Percentiles rank a stretch among this genome's conserved stretches.
Conservation (phyloP, 2,888 invertebrate genomes). For the Altica lythri region DNA sequence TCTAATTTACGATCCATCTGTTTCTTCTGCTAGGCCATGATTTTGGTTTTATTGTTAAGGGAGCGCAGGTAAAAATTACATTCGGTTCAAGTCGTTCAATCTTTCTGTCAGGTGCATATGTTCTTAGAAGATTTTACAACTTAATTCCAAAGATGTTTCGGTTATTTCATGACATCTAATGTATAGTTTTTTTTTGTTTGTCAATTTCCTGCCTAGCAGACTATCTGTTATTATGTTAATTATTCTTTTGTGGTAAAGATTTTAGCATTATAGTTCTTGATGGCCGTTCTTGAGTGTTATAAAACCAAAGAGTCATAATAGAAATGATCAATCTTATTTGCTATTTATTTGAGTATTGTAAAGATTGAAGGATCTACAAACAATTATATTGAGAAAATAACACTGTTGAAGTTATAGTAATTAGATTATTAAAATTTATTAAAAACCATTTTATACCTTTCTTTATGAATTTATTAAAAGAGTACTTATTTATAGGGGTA, state of each 20-base stretch:
- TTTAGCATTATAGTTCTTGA: too few species aligned
- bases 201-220: not conserved
- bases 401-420: too few species aligned
- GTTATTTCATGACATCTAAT: constrained; percentile 13
- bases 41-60: constrained; percentile 23
- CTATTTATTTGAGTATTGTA: too few species aligned
- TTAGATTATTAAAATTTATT: too few species aligned
- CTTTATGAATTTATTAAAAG: too few species aligned
- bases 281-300: too few species aligned
- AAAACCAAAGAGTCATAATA: too few species aligned
- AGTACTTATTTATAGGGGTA: too few species aligned
- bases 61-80: constrained; percentile 32
- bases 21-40: constrained; percentile 2
- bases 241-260: not conserved
- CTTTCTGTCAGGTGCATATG: constrained; percentile 35
- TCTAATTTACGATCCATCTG: constrained; percentile 9
- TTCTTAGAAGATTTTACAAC: constrained; percentile 33
- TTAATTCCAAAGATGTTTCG: constrained; percentile 26
- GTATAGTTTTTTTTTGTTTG: constrained; percentile 1
- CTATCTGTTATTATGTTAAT: constrained; percentile 4
- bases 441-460: too few species aligned
- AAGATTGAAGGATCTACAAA: too few species aligned
- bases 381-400: too few species aligned
- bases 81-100: constrained; percentile 31
- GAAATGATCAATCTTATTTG: too few species aligned